phyloP scores from a whole-genome alignment of 30 jellyfish, hydroid and myxozoan species.

The Nemopilema nomurai region DNA sequence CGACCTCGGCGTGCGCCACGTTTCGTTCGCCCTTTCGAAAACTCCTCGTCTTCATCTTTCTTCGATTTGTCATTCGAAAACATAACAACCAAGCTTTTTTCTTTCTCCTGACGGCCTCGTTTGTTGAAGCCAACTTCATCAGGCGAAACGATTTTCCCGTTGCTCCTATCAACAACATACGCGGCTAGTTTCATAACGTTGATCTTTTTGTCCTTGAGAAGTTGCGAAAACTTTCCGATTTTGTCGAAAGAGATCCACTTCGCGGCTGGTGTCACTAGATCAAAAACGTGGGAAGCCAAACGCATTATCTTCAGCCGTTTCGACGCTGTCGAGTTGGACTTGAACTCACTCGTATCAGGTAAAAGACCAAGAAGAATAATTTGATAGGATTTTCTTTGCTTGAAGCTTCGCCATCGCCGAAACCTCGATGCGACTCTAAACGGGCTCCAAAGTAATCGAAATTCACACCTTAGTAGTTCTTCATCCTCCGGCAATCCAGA shows the following conservation, averaged over 20 bases:
- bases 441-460: constrained; percentile 60
- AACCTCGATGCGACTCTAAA: constrained; percentile 19
- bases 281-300: constrained; percentile 37
- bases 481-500: constrained; percentile 42
- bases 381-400: constrained; percentile 27
- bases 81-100: constrained; percentile 70
- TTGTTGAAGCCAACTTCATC: constrained; percentile 68
- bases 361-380: constrained; percentile 39
- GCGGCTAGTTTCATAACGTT: constrained; percentile 50
- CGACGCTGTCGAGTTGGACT: constrained; percentile 16
- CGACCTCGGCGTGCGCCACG: constrained; percentile 78
- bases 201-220: background rate
- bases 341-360: constrained; percentile 1
- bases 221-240: constrained; percentile 21
- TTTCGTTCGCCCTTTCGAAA: constrained; percentile 52
- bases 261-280: constrained; percentile 4
- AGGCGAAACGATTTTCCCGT: constrained; percentile 56
- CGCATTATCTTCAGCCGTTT: constrained; percentile 34
- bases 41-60: constrained; percentile 23
- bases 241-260: constrained; percentile 47
- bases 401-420: constrained; percentile 41
- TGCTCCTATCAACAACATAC: constrained; percentile 48
- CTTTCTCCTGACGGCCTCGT: constrained; percentile 49
- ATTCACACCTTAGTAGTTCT: constrained; percentile 42
- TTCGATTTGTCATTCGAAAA: constrained; percentile 49